Percentiles rank a stretch among this genome's conserved stretches.
Conservation (phyloP, 64 coral and sea anemone genomes). For the Actinia tenebrosa region DNA sequence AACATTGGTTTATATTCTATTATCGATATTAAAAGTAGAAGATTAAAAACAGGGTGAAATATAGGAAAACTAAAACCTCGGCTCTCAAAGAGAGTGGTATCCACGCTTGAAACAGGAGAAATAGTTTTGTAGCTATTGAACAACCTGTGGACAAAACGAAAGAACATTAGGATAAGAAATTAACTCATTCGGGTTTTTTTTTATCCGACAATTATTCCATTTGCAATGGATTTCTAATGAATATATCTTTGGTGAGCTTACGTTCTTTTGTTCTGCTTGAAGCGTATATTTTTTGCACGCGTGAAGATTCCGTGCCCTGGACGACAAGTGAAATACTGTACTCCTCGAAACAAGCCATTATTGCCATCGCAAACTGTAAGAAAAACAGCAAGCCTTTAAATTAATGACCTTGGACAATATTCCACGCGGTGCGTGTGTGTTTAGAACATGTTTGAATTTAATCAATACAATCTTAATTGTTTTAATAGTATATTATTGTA, state of each 20-base stretch:
- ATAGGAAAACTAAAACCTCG: neutral
- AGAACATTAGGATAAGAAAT: neutral
- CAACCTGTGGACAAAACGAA: neutral
- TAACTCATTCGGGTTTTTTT: neutral
- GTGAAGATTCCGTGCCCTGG: constrained; percentile 71
- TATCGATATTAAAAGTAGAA: neutral
- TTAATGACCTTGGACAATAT: neutral
- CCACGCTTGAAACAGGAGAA: constrained; percentile 18
- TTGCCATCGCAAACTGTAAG: constrained; percentile 51
- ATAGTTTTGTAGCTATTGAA: constrained; percentile 20
- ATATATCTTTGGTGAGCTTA: constrained; percentile 26
- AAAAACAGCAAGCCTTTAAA: neutral
- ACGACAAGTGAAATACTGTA: constrained; percentile 76
- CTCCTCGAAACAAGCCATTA: constrained; percentile 69
- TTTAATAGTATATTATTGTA: neutral
- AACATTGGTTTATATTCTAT: too few relatives aligned
- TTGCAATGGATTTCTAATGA: neutral
- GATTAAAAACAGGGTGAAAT: neutral
- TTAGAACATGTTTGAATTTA: neutral
- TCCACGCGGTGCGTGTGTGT: neutral
- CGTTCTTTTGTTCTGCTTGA: constrained; percentile 60
- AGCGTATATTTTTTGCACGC: constrained; percentile 71
- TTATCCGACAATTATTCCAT: neutral
- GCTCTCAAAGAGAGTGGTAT: neutral
- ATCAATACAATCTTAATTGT: neutral